Evolutionary conservation across 2,113 vertebrate species (phyloP).

Genomic region (Crotalus helleri): DNA sequence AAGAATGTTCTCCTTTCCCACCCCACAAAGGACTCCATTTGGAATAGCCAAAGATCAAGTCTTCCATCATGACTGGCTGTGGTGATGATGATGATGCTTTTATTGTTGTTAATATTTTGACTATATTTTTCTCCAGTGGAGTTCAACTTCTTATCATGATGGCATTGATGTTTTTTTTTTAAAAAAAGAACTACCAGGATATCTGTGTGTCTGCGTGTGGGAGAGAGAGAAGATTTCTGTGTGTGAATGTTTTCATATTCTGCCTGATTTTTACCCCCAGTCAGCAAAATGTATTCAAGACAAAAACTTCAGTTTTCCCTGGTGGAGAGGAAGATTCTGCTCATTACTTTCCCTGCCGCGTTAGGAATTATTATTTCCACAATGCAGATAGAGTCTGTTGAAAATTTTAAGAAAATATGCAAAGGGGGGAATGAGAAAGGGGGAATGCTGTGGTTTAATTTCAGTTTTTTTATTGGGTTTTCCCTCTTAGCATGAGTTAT

Average conservation of each 20-base stretch:
- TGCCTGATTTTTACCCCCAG: not conserved
- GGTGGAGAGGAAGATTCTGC: not conserved
- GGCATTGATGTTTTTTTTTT: not conserved
- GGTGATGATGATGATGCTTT: constrained; percentile 38
- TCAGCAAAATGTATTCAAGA: not conserved
- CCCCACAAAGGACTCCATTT: constrained; percentile 40
- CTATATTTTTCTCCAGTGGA: constrained; percentile 30
- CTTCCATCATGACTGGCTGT: constrained; percentile 40
- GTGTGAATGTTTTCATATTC: not conserved
- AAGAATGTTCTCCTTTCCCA: constrained; percentile 11
- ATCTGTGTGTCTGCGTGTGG: not conserved
- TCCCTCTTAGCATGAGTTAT: not conserved
- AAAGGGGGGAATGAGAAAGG: not conserved
- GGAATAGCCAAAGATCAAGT: constrained; percentile 39
- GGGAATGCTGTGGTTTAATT: not conserved
- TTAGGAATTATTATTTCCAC: not conserved
- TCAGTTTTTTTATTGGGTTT: not conserved
- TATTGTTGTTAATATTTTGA: constrained; percentile 67
- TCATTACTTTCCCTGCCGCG: not conserved
- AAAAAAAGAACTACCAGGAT: not conserved
- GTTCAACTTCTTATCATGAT: constrained; percentile 14
- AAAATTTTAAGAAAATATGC: not conserved
- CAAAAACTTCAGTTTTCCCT: not conserved
- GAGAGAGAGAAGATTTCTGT: not conserved
- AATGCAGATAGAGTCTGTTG: too few relatives aligned